Evolutionary conservation across 1,140 invertebrate species (phyloP), one percentile per base, ranked within the genome.

Genomic region (Papilio helenus): DNA sequence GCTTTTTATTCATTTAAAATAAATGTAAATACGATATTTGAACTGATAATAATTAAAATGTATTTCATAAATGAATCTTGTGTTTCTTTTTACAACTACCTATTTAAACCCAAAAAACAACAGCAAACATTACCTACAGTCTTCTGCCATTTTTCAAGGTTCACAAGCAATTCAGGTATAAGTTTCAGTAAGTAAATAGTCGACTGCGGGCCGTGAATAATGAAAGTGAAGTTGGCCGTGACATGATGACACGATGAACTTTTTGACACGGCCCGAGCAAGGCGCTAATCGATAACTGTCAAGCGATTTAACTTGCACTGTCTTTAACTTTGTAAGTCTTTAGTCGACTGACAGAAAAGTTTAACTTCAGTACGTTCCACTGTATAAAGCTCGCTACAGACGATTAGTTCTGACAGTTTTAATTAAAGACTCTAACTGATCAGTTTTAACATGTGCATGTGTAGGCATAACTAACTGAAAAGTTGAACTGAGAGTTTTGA

Each of bases 31-130:
- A 94, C 86, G 91, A 93, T 93, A 94, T 92, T 94, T 94, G 92
- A 93, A 93, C 92, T 93, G 92, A 94, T 93, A 93, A 94, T 92
- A 93, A 94, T 93, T 93, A 93, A 93, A 89, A 90, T 89, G 91
- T 93, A 94, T 93, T 94, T 94, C 92, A 87, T 91, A 94, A 93
- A 91, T 89, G 90, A 42, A 81, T 81, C 29, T 79, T 88, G 81
- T 88, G 83, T 90, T 89, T 89, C 84, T 26, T 79, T 85, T 72
- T 5, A 16, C 23, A 34, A 29, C 44, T 10, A 29, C 49, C n/a
- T 18, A n/a, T 51, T 55, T n/a, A n/a, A n/a, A n/a, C 2, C 18
- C 5, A 14, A 23, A 23, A 18, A 68, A 12, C 4, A 23, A 9
- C 23, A 68, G 2, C 29, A 29, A 29, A 29, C 20, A 44, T 72